Percentiles rank a stretch among this genome's conserved stretches.
Evolutionary conservation across 2,888 invertebrate species (phyloP).

Genomic region (Deilephila elpenor): DNA sequence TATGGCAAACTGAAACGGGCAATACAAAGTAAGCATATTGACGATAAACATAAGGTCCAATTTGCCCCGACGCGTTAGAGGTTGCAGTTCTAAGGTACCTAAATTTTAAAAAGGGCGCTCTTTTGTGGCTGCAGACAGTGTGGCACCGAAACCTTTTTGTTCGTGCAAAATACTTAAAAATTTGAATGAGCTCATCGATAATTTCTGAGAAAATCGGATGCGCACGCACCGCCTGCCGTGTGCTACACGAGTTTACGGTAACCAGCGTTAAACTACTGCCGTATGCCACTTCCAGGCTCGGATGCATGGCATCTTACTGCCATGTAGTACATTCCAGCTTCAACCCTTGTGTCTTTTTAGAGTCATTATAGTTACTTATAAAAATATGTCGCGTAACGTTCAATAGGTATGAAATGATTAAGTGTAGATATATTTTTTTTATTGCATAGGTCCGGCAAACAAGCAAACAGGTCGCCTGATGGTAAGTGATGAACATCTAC

Average conservation of each 20-base stretch:
- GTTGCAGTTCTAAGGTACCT: conserved; percentile 77
- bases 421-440: too few species aligned
- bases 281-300: background rate
- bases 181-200: conserved; percentile 62
- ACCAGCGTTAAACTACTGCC: background rate
- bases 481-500: too few species aligned
- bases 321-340: too few species aligned
- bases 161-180: conserved; percentile 66
- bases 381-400: too few species aligned
- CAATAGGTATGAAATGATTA: too few species aligned
- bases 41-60: conserved; percentile 49
- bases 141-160: conserved; percentile 80
- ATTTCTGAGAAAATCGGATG: conserved; percentile 71
- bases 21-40: conserved; percentile 52
- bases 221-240: conserved; percentile 33
- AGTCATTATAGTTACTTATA: too few species aligned
- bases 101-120: conserved; percentile 69
- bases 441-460: too few species aligned
- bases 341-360: too few species aligned
- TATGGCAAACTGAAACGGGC: conserved; percentile 53
- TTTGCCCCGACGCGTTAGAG: conserved; percentile 50
- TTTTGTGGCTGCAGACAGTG: conserved; percentile 81
- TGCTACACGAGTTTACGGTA: conserved; percentile 1
- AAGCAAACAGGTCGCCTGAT: too few species aligned
- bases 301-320: background rate